A percentile compares a stretch with the other conserved stretches of the same genome.
Conservation (phyloP, 2,797 vertebrate genomes). For the Vipera ursinii region DNA sequence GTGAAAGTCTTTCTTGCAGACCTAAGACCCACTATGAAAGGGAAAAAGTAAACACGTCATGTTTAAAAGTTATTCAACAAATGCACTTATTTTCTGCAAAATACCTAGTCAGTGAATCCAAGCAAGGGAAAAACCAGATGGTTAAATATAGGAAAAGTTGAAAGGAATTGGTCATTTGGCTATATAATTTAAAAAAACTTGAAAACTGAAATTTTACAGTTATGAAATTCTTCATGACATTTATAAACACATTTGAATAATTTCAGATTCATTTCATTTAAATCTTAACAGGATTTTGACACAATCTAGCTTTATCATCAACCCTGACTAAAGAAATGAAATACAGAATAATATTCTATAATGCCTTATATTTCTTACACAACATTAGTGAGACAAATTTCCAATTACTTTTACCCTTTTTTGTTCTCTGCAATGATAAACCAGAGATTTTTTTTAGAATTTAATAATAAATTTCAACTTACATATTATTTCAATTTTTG, state of each 20-base stretch:
- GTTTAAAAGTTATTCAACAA: constrained; percentile 57
- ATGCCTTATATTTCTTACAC: not conserved
- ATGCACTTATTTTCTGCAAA: constrained; percentile 34
- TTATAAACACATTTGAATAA: not conserved
- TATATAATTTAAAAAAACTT: not conserved
- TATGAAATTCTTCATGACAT: not conserved
- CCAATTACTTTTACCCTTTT: not conserved
- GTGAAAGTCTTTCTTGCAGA: constrained; percentile 48
- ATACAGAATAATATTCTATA: not conserved
- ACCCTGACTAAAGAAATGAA: not conserved
- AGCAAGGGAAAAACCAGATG: not conserved
- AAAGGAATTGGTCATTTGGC: not conserved
- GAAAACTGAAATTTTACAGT: not conserved
- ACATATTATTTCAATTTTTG: not conserved
- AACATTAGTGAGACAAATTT: not conserved
- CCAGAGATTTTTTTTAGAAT: not conserved
- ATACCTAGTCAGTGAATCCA: constrained; percentile 35
- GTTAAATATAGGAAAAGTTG: not conserved
- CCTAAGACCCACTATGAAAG: constrained; percentile 49
- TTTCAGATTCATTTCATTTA: not conserved
- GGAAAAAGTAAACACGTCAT: constrained; percentile 35
- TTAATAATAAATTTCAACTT: not conserved
- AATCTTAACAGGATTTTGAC: not conserved
- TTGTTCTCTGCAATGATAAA: not conserved
- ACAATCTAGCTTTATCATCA: not conserved